Percentiles rank a stretch among this genome's conserved stretches.
These are phyloP conservation scores for Ladona fulva DNA, from an alignment of 1,140 invertebrate species.

Conservation along the genomic window DNA sequence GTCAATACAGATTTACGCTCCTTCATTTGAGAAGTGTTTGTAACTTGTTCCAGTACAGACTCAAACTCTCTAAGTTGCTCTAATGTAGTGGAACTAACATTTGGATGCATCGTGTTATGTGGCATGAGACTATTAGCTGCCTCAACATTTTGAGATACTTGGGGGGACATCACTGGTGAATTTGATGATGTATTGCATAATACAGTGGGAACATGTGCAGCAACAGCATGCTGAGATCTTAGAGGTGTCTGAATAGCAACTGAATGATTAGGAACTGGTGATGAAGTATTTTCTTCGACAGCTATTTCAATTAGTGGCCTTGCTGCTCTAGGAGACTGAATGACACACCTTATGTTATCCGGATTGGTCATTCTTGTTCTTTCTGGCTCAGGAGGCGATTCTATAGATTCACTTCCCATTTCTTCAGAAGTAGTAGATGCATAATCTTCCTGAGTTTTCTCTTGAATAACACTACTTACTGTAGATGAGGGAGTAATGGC, in stretches of 20 bases:
- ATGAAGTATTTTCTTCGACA: neutral
- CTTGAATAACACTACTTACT: neutral
- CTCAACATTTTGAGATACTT: slow-evolving; percentile 18
- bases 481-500: neutral
- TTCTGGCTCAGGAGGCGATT: neutral
- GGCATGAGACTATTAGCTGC: slow-evolving; percentile 24
- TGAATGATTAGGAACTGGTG: neutral
- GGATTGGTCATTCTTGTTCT: neutral
- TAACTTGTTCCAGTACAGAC: slow-evolving; percentile 62
- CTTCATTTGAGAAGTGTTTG: slow-evolving; percentile 44
- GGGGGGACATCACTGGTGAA: slow-evolving; percentile 10
- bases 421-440: neutral
- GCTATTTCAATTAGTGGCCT: slow-evolving; percentile 5
- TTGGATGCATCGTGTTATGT: slow-evolving; percentile 31
- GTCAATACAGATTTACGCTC: slow-evolving; percentile 55
- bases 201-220: slow-evolving; percentile 18
- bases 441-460: neutral
- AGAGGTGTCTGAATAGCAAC: neutral
- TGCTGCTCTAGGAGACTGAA: neutral
- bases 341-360: neutral
- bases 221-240: slow-evolving; percentile 8
- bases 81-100: slow-evolving; percentile 51
- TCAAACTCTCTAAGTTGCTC: slow-evolving; percentile 73
- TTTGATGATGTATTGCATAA: slow-evolving; percentile 18
- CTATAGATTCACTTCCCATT: neutral